These are phyloP conservation scores for Papilio aristodemus DNA, from an alignment of 1,140 invertebrate genomes.

Conservation along the genomic window DNA sequence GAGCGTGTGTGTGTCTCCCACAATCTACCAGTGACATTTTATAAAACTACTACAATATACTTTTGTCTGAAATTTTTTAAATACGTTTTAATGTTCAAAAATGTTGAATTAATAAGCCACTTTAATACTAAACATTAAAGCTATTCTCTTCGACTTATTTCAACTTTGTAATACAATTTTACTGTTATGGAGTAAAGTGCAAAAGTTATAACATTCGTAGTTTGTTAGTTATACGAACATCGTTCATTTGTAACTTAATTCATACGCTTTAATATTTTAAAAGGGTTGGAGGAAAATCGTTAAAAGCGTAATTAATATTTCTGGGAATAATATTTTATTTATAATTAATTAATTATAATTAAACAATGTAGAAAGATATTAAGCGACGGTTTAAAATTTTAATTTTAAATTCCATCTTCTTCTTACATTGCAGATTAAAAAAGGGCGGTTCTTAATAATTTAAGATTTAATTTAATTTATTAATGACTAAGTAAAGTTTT, in stretches of 20 bases:
- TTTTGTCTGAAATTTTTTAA: too few species aligned
- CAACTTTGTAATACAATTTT: constrained; percentile 12
- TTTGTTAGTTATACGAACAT: constrained; percentile 15
- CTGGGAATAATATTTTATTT: too few species aligned
- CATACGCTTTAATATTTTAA: background rate
- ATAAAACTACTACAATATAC: too few species aligned
- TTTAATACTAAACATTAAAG: background rate
- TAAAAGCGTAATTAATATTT: background rate
- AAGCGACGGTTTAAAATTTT: too few species aligned
- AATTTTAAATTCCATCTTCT: too few species aligned
- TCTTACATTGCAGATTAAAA: too few species aligned
- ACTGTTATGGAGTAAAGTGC: background rate
- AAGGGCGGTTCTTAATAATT: too few species aligned
- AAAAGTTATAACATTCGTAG: background rate
- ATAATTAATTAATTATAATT: too few species aligned
- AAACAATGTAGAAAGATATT: too few species aligned
- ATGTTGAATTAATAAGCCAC: background rate
- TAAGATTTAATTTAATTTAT: too few species aligned
- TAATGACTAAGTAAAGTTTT: background rate
- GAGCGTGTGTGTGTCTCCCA: too few species aligned
- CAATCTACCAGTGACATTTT: too few species aligned
- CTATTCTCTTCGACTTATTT: constrained; percentile 7
- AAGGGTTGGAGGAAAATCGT: background rate
- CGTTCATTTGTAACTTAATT: background rate
- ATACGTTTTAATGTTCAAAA: background rate